Evolutionary conservation across 2,888 invertebrate genomes (phyloP).

Genomic region (Parelbella ahira): DNA sequence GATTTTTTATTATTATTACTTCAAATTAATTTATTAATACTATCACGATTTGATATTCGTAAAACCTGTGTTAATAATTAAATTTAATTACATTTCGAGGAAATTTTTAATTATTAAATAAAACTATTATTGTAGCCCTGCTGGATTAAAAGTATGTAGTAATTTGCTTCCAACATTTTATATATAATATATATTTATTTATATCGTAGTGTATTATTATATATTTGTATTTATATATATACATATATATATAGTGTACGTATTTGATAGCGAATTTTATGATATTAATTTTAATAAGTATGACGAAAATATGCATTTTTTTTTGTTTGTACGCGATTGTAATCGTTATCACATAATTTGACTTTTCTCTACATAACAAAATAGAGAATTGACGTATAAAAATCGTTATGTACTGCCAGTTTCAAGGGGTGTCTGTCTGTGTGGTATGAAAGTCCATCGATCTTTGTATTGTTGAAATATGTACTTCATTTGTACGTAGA

Average conservation of each 20-base stretch:
- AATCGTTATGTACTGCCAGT: slow-evolving; percentile 67
- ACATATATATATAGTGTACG: slow-evolving; percentile 28
- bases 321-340: slow-evolving; percentile 48
- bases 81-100: too few species aligned
- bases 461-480: slow-evolving; percentile 24
- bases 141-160: slow-evolving; percentile 1
- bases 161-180: slow-evolving; percentile 22
- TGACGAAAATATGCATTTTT: slow-evolving; percentile 34
- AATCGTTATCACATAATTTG: slow-evolving; percentile 48
- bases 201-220: slow-evolving; percentile 21
- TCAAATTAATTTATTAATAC: too few species aligned
- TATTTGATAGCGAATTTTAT: slow-evolving; percentile 61
- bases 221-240: slow-evolving; percentile 46
- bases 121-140: slow-evolving; percentile 4
- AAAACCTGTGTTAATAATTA: too few species aligned
- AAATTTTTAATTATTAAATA: too few species aligned
- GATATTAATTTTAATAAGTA: slow-evolving; percentile 49
- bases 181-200: slow-evolving; percentile 44
- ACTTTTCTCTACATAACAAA: slow-evolving; percentile 39
- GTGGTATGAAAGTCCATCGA: slow-evolving; percentile 32
- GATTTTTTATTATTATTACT: too few species aligned
- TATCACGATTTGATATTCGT: too few species aligned
- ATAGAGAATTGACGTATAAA: slow-evolving; percentile 45
- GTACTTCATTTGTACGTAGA: slow-evolving; percentile 11
- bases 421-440: slow-evolving; percentile 47